phyloP scores from a whole-genome alignment of 2,113 vertebrate species.

The Manacus vitellinus region DNA sequence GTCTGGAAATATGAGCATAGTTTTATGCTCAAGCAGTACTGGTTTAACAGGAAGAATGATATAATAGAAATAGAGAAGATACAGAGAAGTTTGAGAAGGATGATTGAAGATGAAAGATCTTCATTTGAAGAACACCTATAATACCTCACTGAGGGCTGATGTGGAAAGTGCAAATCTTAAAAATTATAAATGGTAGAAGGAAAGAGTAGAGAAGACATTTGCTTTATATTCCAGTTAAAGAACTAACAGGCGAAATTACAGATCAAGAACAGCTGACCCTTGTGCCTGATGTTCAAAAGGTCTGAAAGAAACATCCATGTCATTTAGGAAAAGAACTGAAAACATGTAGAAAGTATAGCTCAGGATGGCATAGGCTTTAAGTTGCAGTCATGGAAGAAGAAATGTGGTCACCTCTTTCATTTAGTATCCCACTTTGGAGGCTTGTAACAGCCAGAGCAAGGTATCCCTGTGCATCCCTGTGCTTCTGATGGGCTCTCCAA shows the following conservation, averaged over 20 bases:
- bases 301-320: accelerated
- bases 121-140: neutral
- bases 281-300: neutral
- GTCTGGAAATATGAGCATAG: neutral
- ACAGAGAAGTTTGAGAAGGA: neutral
- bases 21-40: neutral
- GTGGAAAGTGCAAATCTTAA: neutral
- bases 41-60: neutral
- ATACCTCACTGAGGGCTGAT: neutral
- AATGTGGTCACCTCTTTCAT: neutral
- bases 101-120: neutral
- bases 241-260: neutral
- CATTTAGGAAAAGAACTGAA: neutral
- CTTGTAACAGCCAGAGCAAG: accelerated
- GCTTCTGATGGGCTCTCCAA: neutral
- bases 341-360: neutral
- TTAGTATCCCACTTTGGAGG: neutral
- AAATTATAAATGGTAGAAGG: neutral
- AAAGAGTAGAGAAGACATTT: neutral
- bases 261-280: neutral
- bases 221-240: neutral
- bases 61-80: neutral
- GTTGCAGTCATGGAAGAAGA: neutral
- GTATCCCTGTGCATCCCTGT: accelerated
- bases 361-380: neutral